Evolutionary conservation across 2,888 invertebrate genomes (phyloP), one percentile per base, ranked within the genome.

Genomic region (Lissocephala sabroskyi): DNA sequence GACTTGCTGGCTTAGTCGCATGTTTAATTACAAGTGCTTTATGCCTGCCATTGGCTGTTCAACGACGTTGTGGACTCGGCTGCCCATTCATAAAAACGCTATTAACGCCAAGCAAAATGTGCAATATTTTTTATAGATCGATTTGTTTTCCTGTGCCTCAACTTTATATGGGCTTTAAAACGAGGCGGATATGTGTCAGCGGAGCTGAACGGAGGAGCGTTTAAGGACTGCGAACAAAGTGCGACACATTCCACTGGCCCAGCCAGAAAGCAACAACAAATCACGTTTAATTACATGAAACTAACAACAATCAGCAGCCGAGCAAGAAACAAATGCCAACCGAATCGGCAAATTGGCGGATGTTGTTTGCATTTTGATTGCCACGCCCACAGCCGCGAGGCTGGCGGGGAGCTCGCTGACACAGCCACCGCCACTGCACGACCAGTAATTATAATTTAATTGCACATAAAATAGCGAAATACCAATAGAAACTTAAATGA

Each of bases 391-490:
- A 19, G 42, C 42, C 43, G 19, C 11, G 5, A n/a, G n/a, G n/a
- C n/a, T n/a, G n/a, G n/a, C n/a, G n/a, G n/a, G n/a, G n/a, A n/a
- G n/a, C n/a, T n/a, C n/a, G n/a, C n/a, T n/a, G n/a, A n/a, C n/a
- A 23, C 37, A 37, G 11, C n/a, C 23, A 3, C 23, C 23, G 23
- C 7, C 23, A 23, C 23, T 23, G 7, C 13, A 16, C 5, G 5
- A 16, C 35, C 13, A 35, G 50, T 59, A 59, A 63, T 74, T 68
- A 70, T 73, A 61, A 65, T 63, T 65, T 65, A 74, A 71, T 68
- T 68, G 56, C 70, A 62, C 52, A 57, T 3, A 23, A 3, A 23
- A 23, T 23, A 23, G 23, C n/a, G n/a, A n/a, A n/a, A n/a, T n/a
- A n/a, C n/a, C n/a, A n/a, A n/a, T n/a, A n/a, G n/a, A n/a, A n/a